A percentile compares a stretch with the other conserved stretches of the same genome.
phyloP scores from a whole-genome alignment of 2,113 vertebrate genomes.

The Hippocampus barbouri region DNA sequence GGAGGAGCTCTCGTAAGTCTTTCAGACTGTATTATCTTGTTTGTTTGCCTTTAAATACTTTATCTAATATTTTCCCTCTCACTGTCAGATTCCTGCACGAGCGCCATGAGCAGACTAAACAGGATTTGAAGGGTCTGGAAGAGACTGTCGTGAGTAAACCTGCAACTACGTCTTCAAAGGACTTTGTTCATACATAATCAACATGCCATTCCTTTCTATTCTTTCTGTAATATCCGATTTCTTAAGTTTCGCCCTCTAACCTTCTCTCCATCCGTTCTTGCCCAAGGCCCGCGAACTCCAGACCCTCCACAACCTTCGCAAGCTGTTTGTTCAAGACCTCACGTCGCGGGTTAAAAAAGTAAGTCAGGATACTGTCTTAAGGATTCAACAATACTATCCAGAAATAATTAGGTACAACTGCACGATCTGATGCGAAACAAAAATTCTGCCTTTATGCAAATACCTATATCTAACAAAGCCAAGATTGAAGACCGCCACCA shows the following conservation, averaged over 20 bases:
- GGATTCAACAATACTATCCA: neutral
- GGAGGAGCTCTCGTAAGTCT: slow-evolving; percentile 86
- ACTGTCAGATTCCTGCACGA: slow-evolving; percentile 84
- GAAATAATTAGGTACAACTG: neutral
- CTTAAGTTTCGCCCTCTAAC: slow-evolving; percentile 4
- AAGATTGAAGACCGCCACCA: too few species aligned
- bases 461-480: too few species aligned
- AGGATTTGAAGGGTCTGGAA: slow-evolving; percentile 90
- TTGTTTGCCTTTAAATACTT: too few species aligned
- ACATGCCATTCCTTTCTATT: neutral
- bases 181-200: neutral
- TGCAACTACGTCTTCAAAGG: neutral
- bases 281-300: slow-evolving; percentile 87
- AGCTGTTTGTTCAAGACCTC: slow-evolving; percentile 95
- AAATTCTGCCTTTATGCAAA: too few species aligned
- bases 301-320: slow-evolving; percentile 95
- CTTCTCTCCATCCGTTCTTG: slow-evolving; percentile 20
- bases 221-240: neutral
- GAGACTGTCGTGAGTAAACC: slow-evolving; percentile 87
- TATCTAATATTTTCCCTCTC: slow-evolving; percentile 15
- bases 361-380: slow-evolving; percentile 11
- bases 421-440: too few species aligned
- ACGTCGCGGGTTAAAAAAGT: slow-evolving; percentile 93
- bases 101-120: slow-evolving; percentile 87
- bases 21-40: neutral